phyloP scores from a whole-genome alignment of 1,140 invertebrate species.

The Zaprionus africanus region DNA sequence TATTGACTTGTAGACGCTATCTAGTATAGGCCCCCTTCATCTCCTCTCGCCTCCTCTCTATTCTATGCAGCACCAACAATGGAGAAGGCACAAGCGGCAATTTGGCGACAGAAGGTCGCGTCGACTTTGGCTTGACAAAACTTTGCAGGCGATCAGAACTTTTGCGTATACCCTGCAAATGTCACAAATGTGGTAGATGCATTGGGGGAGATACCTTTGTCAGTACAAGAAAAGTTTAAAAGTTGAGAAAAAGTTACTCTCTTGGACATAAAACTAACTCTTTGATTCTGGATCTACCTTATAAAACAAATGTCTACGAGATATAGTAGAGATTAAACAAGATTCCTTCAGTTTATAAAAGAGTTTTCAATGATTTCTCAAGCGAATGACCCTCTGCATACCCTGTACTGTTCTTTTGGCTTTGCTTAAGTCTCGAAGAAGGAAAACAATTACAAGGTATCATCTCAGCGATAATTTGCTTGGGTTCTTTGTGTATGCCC shows the following conservation, averaged over 20 bases:
- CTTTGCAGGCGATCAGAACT: conserved; percentile 24
- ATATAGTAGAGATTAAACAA: background rate
- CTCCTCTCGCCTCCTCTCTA: background rate
- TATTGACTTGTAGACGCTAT: background rate
- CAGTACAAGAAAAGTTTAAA: background rate
- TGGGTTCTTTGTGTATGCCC: background rate
- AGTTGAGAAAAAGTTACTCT: background rate
- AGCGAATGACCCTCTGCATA: no score
- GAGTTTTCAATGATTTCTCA: background rate
- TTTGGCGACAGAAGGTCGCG: conserved; percentile 34
- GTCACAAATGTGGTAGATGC: background rate
- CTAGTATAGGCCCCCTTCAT: background rate
- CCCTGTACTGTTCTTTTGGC: background rate
- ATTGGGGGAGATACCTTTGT: background rate
- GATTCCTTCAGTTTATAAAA: background rate
- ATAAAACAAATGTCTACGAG: background rate
- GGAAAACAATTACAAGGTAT: conserved; percentile 10
- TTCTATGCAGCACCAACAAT: conserved; percentile 10
- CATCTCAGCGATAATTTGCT: conserved; percentile 25
- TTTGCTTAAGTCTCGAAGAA: background rate
- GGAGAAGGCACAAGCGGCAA: conserved; percentile 14
- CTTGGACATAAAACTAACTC: background rate
- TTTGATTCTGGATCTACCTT: background rate
- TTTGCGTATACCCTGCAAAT: conserved; percentile 12
- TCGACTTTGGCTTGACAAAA: conserved; percentile 40